These are phyloP conservation scores for Rhingia campestris DNA, from an alignment of 2,888 invertebrate species.

Conservation along the genomic window DNA sequence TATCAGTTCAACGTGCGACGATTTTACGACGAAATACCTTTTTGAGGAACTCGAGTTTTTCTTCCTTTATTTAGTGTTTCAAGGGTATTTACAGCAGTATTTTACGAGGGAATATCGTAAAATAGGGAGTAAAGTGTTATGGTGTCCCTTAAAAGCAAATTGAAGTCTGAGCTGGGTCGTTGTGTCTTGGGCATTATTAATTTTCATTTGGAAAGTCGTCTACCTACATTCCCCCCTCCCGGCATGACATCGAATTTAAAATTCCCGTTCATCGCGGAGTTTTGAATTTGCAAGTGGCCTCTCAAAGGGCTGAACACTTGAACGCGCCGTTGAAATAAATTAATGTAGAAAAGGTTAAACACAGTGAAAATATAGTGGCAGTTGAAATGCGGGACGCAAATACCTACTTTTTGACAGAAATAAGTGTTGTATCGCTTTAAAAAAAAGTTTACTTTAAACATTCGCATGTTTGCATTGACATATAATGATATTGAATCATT, in stretches of 20 bases:
- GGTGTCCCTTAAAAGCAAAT: constrained; percentile 65
- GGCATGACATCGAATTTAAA: constrained; percentile 60
- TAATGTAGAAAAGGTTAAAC: constrained; percentile 37
- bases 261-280: constrained; percentile 55
- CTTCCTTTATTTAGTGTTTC: constrained; percentile 35
- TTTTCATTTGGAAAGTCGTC: constrained; percentile 56
- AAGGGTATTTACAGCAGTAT: constrained; percentile 21
- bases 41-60: constrained; percentile 16
- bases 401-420: constrained; percentile 49
- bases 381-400: constrained; percentile 45
- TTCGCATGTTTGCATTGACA: not conserved
- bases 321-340: constrained; percentile 57
- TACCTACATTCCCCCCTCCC: not conserved
- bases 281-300: constrained; percentile 63
- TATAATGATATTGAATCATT: constrained; percentile 4
- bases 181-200: constrained; percentile 61
- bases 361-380: constrained; percentile 35
- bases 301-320: constrained; percentile 58
- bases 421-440: not conserved
- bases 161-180: constrained; percentile 59
- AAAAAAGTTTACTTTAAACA: not conserved
- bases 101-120: constrained; percentile 62
- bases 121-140: constrained; percentile 60
- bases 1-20: constrained; percentile 47
- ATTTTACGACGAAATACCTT: constrained; percentile 55